A percentile compares a stretch with the other conserved stretches of the same genome.
These are phyloP conservation scores for Melanotaenia trifasciata DNA, from an alignment of 2,797 vertebrate genomes.

Conservation along the genomic window DNA sequence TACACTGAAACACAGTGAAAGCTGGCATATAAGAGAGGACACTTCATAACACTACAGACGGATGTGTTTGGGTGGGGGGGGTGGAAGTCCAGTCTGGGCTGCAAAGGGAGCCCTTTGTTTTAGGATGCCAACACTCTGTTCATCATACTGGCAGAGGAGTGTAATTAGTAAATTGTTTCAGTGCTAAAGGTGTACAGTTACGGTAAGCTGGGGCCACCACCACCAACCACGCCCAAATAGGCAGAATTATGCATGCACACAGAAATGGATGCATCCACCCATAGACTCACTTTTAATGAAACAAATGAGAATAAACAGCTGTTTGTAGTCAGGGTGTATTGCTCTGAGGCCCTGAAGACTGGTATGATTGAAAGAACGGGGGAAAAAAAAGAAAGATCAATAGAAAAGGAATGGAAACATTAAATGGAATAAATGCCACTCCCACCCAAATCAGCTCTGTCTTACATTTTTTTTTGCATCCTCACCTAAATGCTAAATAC, in stretches of 20 bases:
- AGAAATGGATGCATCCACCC: conserved; percentile 45
- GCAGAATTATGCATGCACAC: conserved; percentile 42
- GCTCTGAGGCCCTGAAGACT: conserved; percentile 60
- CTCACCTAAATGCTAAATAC: conserved; percentile 36
- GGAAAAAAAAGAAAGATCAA: neutral
- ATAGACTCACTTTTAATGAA: conserved; percentile 27
- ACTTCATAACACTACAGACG: conserved; percentile 47
- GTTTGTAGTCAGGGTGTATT: conserved; percentile 57
- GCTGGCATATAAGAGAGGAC: conserved; percentile 59
- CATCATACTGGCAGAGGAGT: conserved; percentile 38
- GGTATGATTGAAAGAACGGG: conserved; percentile 30
- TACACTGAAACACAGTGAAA: conserved; percentile 64
- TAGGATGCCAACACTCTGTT: conserved; percentile 64
- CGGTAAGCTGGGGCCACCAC: conserved; percentile 17
- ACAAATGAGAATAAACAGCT: conserved; percentile 66
- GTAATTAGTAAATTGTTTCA: conserved; percentile 31
- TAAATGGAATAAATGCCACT: conserved; percentile 42
- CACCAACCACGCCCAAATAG: conserved; percentile 41
- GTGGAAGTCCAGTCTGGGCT: conserved; percentile 35
- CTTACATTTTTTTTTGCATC: conserved; percentile 19
- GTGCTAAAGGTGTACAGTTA: conserved; percentile 33
- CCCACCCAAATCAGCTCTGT: conserved; percentile 24
- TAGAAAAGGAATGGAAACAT: conserved; percentile 52
- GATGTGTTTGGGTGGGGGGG: conserved; percentile 43
- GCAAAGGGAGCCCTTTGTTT: conserved; percentile 42